Evolutionary conservation across 2,797 vertebrate species (phyloP), one percentile per base, ranked within the genome.

Genomic region (Takifugu rubripes): DNA sequence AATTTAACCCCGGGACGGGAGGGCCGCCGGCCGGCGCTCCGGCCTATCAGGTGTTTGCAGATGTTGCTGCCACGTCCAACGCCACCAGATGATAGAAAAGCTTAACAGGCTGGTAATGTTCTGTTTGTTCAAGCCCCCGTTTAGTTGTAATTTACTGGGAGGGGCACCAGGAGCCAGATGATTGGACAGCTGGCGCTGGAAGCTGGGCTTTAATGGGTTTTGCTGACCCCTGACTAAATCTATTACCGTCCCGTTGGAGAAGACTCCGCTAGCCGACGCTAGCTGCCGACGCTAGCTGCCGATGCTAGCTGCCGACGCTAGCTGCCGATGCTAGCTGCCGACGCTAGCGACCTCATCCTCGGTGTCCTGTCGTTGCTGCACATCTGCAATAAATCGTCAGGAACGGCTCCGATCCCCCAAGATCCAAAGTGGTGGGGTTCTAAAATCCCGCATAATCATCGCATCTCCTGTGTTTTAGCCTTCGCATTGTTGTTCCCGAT

Each of bases 21-120:
- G 92, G 88, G 90, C 90, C 85, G 90, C 91, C 84, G 89, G 72
- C 69, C 77, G 77, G 85, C 78, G 88, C 90, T 93, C 87, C 0
- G 59, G 86, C 89, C 86, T 94, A 95, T 97, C 95, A 95, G 94
- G 95, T 96, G 94, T 94, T 94, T 93, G 92, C 94, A 93, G 91
- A 94, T 92, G 90, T 86, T 84, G 52, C 61, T 87, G 61, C 88
- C 81, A 87, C 75, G 66, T 64, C 74, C 49, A 54, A 72, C 76
- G 61, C 60, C 75, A 68, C 78, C 74, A 91, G 91, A 89, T 86
- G 88, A 93, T 93, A 90, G 83, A 78, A 88, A 81, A 68, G 72
- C 88, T 92, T 92, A 93, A 92, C 87, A 87, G 84, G 84, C 66
- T 92, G 91, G 86, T 96, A 95, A 95, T 93, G 92, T 92, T 92